A percentile compares a stretch with the other conserved stretches of the same genome.
These are phyloP conservation scores for Cervus canadensis DNA, from an alignment of 2,113 vertebrate genomes.

Conservation along the genomic window DNA sequence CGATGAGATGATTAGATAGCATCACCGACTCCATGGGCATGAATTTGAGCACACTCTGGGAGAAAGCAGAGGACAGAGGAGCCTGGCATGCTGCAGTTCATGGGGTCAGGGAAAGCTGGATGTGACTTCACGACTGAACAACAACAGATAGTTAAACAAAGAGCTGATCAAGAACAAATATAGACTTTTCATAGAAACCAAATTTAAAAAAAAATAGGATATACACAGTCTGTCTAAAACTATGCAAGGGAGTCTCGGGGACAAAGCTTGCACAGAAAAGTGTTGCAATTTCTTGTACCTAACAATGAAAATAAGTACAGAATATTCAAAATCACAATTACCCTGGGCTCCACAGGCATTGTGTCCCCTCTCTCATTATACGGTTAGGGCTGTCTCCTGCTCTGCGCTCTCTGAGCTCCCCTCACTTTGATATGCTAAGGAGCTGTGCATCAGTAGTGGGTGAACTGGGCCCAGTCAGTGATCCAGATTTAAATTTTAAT, in stretches of 20 bases:
- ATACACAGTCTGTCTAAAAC: background rate
- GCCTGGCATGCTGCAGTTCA: background rate
- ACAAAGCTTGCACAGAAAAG: background rate
- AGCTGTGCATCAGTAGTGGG: conserved; percentile 43
- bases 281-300: background rate
- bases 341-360: background rate
- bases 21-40: background rate
- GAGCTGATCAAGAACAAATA: background rate
- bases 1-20: background rate
- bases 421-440: conserved; percentile 60
- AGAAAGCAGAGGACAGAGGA: background rate
- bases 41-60: background rate
- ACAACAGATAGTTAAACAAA: background rate
- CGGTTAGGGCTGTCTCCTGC: background rate
- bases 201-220: background rate
- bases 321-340: conserved; percentile 17
- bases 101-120: background rate
- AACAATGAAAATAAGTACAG: background rate
- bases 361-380: conserved; percentile 3
- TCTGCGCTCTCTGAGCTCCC: background rate
- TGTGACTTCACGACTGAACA: background rate
- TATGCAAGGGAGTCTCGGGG: background rate
- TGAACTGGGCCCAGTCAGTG: conserved; percentile 40
- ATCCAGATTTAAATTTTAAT: conserved; percentile 65
- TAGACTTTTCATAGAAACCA: background rate